These are phyloP conservation scores for Oscheius sp. DNA, from an alignment of 2,888 invertebrate species.

Conservation along the genomic window DNA sequence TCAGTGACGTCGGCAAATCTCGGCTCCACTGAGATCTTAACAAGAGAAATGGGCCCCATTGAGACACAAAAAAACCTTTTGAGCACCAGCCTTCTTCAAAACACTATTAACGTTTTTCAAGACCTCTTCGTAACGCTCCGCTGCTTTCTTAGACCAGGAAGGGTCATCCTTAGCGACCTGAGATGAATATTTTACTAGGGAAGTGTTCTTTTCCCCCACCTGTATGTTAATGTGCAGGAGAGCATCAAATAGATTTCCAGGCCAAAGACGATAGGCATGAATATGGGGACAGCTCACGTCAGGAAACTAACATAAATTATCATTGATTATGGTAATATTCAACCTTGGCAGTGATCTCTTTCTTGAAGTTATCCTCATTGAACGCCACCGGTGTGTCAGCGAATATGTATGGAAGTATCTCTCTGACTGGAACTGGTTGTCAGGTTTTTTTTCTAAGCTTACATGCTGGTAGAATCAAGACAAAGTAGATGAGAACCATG, in stretches of 20 bases:
- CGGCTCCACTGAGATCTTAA: slow-evolving; percentile 36
- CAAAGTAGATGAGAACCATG: slow-evolving; percentile 2
- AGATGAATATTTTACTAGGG: neutral
- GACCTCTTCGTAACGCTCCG: slow-evolving; percentile 30
- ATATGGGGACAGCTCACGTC: slow-evolving; percentile 35
- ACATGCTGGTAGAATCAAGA: slow-evolving; percentile 30
- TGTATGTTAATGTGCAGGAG: slow-evolving; percentile 34
- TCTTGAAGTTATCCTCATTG: slow-evolving; percentile 27
- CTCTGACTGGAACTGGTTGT: slow-evolving; percentile 26
- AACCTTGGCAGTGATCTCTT: slow-evolving; percentile 19
- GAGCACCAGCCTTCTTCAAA: slow-evolving; percentile 34
- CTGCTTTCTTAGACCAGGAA: slow-evolving; percentile 32
- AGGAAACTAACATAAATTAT: slow-evolving; percentile 28
- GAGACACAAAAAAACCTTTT: slow-evolving; percentile 8
- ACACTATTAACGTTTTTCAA: slow-evolving; percentile 22
- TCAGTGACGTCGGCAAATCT: slow-evolving; percentile 35
- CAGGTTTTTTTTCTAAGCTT: neutral
- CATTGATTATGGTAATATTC: neutral
- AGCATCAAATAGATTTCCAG: slow-evolving; percentile 32
- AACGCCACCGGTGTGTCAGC: slow-evolving; percentile 33
- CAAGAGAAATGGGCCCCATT: neutral
- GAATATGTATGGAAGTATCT: slow-evolving; percentile 31
- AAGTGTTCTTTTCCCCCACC: slow-evolving; percentile 4
- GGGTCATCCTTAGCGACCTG: slow-evolving; percentile 28
- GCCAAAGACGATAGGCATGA: slow-evolving; percentile 38